Evolutionary conservation across 2,888 invertebrate genomes (phyloP).

Genomic region (Xestia c-nigrum): DNA sequence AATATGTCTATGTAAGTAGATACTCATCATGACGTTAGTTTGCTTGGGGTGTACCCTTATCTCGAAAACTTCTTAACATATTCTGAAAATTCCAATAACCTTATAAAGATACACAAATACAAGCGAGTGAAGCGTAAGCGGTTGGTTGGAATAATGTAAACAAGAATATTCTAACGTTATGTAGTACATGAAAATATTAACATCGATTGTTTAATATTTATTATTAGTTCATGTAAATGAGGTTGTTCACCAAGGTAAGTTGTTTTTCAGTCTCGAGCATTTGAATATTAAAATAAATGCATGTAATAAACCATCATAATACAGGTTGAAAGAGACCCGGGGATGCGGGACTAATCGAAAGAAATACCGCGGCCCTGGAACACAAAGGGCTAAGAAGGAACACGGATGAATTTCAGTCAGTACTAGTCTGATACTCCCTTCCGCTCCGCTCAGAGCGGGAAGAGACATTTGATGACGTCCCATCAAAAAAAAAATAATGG

Average conservation of each 20-base stretch:
- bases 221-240: constrained; percentile 20
- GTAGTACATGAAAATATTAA: not conserved
- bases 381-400: too few relatives aligned
- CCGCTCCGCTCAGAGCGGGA: too few relatives aligned
- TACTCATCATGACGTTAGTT: not conserved
- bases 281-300: not conserved
- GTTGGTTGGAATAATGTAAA: not conserved
- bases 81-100: constrained; percentile 16
- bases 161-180: not conserved
- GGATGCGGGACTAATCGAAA: too few relatives aligned
- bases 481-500: too few relatives aligned
- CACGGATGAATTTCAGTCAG: too few relatives aligned
- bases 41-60: not conserved
- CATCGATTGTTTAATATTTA: constrained; percentile 8
- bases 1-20: not conserved
- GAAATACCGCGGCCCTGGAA: too few relatives aligned
- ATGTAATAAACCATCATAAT: too few relatives aligned
- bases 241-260: not conserved
- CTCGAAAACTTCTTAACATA: not conserved
- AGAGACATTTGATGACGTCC: too few relatives aligned
- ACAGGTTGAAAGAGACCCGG: too few relatives aligned
- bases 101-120: constrained; percentile 1
- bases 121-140: not conserved
- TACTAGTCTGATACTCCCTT: too few relatives aligned
- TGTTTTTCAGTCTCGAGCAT: not conserved